Evolutionary conservation across 2,888 invertebrate genomes (phyloP), one percentile per base, ranked within the genome.

Genomic region (Tigriopus californicus): DNA sequence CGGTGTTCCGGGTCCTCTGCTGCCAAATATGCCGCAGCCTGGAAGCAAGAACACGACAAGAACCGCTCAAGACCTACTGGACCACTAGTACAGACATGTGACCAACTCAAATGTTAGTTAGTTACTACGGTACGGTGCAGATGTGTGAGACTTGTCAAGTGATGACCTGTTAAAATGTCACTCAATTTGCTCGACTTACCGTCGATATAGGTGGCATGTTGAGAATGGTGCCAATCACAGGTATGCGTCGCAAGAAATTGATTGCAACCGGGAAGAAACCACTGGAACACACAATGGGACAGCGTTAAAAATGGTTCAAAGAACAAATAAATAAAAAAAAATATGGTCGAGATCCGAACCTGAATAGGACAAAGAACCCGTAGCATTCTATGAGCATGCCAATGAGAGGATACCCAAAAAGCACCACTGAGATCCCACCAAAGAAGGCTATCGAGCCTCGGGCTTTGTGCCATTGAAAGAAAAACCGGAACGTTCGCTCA

Each of bases 321-420:
- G 11, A 2, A 48, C 18, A 47, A 41, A 41, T 24, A n/a, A 12
- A 47, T 12, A 20, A 41, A 46, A 24, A 58, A 18, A 46, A 18
- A 18, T 1, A 15, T n/a, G n/a, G 33, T 33, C 3, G 8, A 33
- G 4, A 5, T 33, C 8, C 33, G 8, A 5, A 33, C 33, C 33
- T 33, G 33, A 79, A 33, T 33, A 33, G 68, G 18, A 76, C 67
- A 62, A 97, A 74, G 72, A 98, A 97, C 64, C 98, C 98, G 74
- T 98, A 98, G 47, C 85, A 81, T 77, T 98, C 98, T 65, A 95
- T 78, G 49, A 90, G 75, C 88, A 99, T 98, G 62, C 98, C 98
- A 60, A 95, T 75, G 65, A 98, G 76, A 0, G 98, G 97, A 85
- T 89, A 98, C 11, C 97, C 97, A 41, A 94, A 70, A 12, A 98